These are phyloP conservation scores for Galemys pyrenaicus DNA, from an alignment of 2,113 vertebrate species.

Conservation along the genomic window DNA sequence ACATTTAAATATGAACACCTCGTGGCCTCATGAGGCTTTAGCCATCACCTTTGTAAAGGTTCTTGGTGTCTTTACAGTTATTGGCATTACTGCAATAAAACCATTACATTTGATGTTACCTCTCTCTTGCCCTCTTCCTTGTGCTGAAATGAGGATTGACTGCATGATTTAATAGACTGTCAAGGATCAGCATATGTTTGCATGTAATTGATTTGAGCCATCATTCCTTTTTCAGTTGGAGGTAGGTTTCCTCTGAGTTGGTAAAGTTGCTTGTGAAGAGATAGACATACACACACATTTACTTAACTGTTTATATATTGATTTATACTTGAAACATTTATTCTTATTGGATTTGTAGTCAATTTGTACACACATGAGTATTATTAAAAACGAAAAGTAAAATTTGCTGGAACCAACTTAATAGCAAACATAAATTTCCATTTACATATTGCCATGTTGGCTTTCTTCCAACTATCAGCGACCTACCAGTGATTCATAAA, in stretches of 20 bases:
- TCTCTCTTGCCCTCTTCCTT: background rate
- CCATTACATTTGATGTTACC: background rate
- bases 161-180: background rate
- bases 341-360: background rate
- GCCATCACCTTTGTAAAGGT: too few species aligned
- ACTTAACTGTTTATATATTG: background rate
- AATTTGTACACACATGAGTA: background rate
- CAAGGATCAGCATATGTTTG: background rate
- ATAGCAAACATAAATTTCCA: background rate
- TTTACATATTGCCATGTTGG: background rate
- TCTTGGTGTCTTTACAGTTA: background rate
- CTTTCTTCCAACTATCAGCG: background rate
- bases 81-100: background rate
- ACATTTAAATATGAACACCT: background rate
- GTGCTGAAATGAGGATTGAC: background rate
- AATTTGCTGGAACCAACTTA: background rate
- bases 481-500: background rate
- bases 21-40: background rate
- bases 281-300: background rate
- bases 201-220: background rate
- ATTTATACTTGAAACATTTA: background rate
- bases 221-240: background rate
- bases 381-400: conserved; percentile 34
- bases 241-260: background rate
- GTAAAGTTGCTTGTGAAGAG: background rate